These are phyloP conservation scores for Mythimna lalbum DNA, from an alignment of 2,888 invertebrate species.

Conservation along the genomic window DNA sequence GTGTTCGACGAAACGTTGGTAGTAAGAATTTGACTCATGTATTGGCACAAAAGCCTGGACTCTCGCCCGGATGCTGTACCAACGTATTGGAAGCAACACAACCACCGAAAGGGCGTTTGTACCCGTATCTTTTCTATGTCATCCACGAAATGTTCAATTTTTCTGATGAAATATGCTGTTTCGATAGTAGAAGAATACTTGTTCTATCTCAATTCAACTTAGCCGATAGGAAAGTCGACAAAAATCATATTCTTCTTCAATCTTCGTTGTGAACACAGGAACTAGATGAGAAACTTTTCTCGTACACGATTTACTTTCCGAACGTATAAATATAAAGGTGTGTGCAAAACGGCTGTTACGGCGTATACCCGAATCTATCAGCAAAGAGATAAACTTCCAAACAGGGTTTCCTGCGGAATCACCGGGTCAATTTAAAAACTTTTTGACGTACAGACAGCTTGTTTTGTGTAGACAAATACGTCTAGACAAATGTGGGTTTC, in stretches of 20 bases:
- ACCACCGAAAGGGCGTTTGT: neutral
- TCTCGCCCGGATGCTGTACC: constrained; percentile 79
- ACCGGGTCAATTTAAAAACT: constrained; percentile 59
- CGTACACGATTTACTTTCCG: constrained; percentile 22
- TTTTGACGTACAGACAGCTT: constrained; percentile 49
- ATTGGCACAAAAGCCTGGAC: constrained; percentile 78
- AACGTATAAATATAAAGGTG: constrained; percentile 28
- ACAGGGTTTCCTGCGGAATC: constrained; percentile 48
- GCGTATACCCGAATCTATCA: constrained; percentile 34
- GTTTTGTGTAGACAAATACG: constrained; percentile 43
- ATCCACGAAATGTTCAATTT: neutral
- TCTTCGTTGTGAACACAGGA: constrained; percentile 34
- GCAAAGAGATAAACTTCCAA: constrained; percentile 46
- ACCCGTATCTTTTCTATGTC: constrained; percentile 9
- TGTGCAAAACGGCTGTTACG: constrained; percentile 28
- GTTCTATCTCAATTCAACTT: constrained; percentile 1
- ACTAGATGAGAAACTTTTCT: constrained; percentile 36
- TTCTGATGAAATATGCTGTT: neutral
- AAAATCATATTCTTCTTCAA: constrained; percentile 36
- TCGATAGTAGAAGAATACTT: neutral
- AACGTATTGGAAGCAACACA: constrained; percentile 34
- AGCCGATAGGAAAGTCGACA: constrained; percentile 17
- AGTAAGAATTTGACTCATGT: constrained; percentile 70
- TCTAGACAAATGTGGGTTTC: constrained; percentile 40
- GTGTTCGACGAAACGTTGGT: constrained; percentile 48